These are phyloP conservation scores for Sebastes matsubarae DNA, from an alignment of 2,797 vertebrate species.

Conservation along the genomic window DNA sequence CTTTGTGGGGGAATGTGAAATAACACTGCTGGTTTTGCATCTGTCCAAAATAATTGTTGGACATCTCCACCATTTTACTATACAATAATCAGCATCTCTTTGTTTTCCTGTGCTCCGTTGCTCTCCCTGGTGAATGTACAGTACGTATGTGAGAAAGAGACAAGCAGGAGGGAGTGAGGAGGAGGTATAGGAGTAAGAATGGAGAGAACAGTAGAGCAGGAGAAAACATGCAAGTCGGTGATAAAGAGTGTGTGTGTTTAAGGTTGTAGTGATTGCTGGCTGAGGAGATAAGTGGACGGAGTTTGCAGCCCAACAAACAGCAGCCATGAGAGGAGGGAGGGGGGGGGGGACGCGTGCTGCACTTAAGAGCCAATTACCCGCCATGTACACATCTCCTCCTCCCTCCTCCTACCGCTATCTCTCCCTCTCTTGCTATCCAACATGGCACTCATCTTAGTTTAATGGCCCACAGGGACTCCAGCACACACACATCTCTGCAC, in stretches of 20 bases:
- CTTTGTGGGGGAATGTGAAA: neutral
- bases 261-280: constrained; percentile 69
- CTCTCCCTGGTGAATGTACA: neutral
- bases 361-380: constrained; percentile 83
- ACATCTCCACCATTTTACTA: neutral
- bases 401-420: constrained; percentile 51
- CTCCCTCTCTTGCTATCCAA: constrained; percentile 62
- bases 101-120: neutral
- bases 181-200: neutral
- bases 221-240: constrained; percentile 54
- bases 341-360: constrained; percentile 64
- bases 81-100: neutral
- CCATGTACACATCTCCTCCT: constrained; percentile 74
- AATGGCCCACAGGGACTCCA: constrained; percentile 68
- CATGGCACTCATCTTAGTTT: constrained; percentile 78
- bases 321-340: constrained; percentile 69
- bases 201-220: constrained; percentile 12
- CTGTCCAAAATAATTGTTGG: neutral
- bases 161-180: neutral
- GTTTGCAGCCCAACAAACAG: constrained; percentile 69
- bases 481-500: constrained; percentile 24
- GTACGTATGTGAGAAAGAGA: neutral
- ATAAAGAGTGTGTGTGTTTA: constrained; percentile 68
- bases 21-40: neutral
- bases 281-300: constrained; percentile 72